Percentiles rank a stretch among this genome's conserved stretches.
Conservation (phyloP, 2,797 vertebrate genomes). For the Balearica regulorum region DNA sequence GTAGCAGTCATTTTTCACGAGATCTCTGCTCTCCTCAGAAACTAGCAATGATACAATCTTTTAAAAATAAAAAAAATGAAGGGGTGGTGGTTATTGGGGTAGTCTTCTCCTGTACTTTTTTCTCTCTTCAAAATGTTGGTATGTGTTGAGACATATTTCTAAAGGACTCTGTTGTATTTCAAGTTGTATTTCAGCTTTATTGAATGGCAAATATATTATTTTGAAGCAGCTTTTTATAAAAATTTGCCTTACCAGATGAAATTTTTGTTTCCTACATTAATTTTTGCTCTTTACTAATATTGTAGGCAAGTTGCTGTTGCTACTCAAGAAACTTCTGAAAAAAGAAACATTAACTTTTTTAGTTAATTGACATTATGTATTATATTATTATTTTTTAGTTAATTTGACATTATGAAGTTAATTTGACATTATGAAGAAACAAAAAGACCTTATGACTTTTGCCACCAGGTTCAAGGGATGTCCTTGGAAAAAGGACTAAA, state of each 20-base stretch:
- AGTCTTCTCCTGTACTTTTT: neutral
- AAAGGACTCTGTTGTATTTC: neutral
- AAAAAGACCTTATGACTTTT: neutral
- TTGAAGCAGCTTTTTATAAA: neutral
- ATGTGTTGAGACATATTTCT: neutral
- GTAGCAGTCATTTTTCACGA: neutral
- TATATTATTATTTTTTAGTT: no score
- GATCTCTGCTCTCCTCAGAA: neutral
- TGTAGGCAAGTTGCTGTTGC: neutral
- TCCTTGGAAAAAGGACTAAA: neutral
- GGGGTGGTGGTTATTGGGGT: neutral
- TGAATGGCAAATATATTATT: neutral
- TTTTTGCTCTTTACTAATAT: neutral
- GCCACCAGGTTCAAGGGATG: neutral
- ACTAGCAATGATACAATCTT: neutral
- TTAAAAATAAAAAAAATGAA: neutral
- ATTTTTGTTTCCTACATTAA: neutral
- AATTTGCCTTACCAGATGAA: neutral
- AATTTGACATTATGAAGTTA: no score
- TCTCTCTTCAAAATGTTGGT: neutral
- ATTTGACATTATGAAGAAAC: neutral
- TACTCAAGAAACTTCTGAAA: neutral
- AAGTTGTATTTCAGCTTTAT: neutral
- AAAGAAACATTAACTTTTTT: neutral
- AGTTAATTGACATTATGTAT: no score